These are phyloP conservation scores for Aphidius gifuensis DNA, from an alignment of 1,140 invertebrate genomes.

Conservation along the genomic window DNA sequence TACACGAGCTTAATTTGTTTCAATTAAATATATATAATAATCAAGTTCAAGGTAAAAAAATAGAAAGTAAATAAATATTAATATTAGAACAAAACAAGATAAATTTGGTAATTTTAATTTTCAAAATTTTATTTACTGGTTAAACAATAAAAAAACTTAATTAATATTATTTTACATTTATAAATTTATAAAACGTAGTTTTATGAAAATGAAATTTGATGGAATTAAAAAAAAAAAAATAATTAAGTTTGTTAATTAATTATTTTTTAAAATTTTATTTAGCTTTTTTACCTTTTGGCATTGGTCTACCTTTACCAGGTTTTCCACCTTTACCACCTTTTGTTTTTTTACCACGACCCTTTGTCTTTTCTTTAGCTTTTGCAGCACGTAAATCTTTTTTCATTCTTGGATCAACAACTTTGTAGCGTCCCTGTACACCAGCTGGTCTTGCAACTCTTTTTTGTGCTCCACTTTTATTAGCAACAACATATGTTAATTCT, in stretches of 20 bases:
- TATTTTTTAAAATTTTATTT: conserved; percentile 22
- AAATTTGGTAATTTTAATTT: neutral
- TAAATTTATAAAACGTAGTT: no score
- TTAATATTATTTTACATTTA: no score
- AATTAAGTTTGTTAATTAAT: neutral
- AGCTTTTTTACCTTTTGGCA: conserved; percentile 24
- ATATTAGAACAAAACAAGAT: neutral
- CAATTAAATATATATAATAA: neutral
- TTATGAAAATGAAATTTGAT: no score
- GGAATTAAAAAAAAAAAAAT: no score
- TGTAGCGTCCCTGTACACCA: conserved; percentile 89
- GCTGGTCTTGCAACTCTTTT: conserved; percentile 75
- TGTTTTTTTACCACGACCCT: conserved; percentile 46
- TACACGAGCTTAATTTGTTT: conserved; percentile 14
- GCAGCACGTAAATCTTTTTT: conserved; percentile 85
- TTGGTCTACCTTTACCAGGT: conserved; percentile 26
- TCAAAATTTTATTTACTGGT: neutral
- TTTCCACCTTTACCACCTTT: conserved; percentile 25
- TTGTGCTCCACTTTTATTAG: conserved; percentile 81
- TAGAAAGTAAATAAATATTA: conserved; percentile 7
- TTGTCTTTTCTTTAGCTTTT: conserved; percentile 64
- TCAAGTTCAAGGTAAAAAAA: conserved; percentile 24
- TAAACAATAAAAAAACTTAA: neutral
- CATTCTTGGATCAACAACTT: conserved; percentile 91
- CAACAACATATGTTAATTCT: conserved; percentile 90